Evolutionary conservation across 1,140 invertebrate species (phyloP).

Genomic region (Lithobius niger): DNA sequence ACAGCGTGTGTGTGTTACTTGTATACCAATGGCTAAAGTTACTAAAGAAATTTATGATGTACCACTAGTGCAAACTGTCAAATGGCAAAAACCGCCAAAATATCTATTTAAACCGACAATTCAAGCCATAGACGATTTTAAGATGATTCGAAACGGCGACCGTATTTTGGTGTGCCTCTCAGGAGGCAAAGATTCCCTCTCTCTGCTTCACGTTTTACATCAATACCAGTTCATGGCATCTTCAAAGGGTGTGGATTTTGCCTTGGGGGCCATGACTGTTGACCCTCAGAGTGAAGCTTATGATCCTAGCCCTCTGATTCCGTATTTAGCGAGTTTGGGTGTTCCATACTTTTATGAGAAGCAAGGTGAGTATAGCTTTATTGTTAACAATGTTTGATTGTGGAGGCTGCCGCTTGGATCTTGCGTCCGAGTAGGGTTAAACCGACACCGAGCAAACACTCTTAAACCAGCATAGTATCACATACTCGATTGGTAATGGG

Average conservation of each 20-base stretch:
- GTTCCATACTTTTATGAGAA: constrained; percentile 60
- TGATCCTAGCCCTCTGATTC: constrained; percentile 49
- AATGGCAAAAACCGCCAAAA: constrained; percentile 64
- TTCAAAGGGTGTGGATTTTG: constrained; percentile 59
- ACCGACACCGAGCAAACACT: too few relatives aligned
- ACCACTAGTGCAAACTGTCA: too few relatives aligned
- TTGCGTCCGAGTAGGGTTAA: too few relatives aligned
- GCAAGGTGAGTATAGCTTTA: constrained; percentile 30
- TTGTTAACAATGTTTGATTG: too few relatives aligned
- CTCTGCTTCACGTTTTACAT: constrained; percentile 63
- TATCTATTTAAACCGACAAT: constrained; percentile 58
- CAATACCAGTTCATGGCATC: constrained; percentile 67
- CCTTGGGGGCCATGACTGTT: constrained; percentile 58
- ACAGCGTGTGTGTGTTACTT: too few relatives aligned
- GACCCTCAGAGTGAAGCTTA: constrained; percentile 46
- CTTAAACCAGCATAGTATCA: too few relatives aligned
- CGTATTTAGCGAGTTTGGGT: constrained; percentile 48
- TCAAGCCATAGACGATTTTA: constrained; percentile 57
- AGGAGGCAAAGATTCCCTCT: constrained; percentile 64
- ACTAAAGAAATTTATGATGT: too few relatives aligned
- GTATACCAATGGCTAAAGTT: too few relatives aligned
- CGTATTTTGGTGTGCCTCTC: constrained; percentile 70
- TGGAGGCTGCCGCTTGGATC: too few relatives aligned
- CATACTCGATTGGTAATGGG: too few relatives aligned
- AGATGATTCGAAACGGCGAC: constrained; percentile 73